These are phyloP conservation scores for Mimas tiliae DNA, from an alignment of 2,888 invertebrate genomes.

Conservation along the genomic window DNA sequence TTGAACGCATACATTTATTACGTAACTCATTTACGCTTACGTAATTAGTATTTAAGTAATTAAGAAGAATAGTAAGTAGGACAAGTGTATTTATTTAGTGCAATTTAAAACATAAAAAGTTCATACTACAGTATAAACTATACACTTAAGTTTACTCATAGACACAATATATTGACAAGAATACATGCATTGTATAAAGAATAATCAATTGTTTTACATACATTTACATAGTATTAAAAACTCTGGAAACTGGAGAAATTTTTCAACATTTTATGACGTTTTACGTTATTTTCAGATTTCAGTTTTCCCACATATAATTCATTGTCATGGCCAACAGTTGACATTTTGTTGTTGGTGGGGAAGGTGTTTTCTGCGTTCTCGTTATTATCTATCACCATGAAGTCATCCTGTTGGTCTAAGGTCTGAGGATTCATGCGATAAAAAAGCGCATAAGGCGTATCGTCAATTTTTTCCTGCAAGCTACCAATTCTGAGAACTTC, in stretches of 20 bases:
- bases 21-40: background rate
- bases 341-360: constrained; percentile 36
- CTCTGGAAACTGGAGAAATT: constrained; percentile 45
- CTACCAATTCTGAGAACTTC: constrained; percentile 45
- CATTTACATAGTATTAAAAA: no score
- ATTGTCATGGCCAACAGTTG: constrained; percentile 35
- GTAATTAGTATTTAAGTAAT: no score
- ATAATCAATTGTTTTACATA: constrained; percentile 18
- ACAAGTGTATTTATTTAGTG: background rate
- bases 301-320: constrained; percentile 32
- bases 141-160: background rate
- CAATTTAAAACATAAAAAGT: background rate
- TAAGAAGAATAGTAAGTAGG: background rate
- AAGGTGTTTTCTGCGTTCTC: constrained; percentile 28
- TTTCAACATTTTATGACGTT: constrained; percentile 47
- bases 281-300: constrained; percentile 38
- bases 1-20: background rate
- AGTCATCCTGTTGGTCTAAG: constrained; percentile 43
- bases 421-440: constrained; percentile 59
- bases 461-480: constrained; percentile 46
- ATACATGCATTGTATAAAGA: constrained; percentile 22
- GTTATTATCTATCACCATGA: constrained; percentile 30
- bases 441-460: constrained; percentile 62
- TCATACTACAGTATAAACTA: background rate
- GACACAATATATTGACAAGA: background rate